These are phyloP conservation scores for Palythoa grandiflora DNA, from an alignment of 92 coral and sea anemone genomes.

Conservation along the genomic window DNA sequence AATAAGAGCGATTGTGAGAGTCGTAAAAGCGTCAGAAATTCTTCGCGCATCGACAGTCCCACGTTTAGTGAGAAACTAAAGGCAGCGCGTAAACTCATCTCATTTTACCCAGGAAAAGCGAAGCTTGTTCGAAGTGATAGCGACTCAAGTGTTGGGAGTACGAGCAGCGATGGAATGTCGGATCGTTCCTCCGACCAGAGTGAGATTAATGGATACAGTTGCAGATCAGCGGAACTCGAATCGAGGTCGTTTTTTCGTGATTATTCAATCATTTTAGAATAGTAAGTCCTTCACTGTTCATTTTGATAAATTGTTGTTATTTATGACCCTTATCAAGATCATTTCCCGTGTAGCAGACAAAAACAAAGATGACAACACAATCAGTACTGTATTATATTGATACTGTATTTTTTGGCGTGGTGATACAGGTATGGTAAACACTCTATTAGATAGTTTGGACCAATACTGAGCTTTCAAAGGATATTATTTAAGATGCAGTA, in stretches of 20 bases:
- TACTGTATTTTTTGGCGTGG: too few species aligned
- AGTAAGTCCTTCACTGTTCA: slow-evolving; percentile 65
- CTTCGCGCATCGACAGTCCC: slow-evolving; percentile 53
- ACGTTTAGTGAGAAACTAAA: slow-evolving; percentile 78
- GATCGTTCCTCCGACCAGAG: slow-evolving; percentile 26
- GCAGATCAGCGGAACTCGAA: slow-evolving; percentile 44
- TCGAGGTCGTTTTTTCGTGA: slow-evolving; percentile 78
- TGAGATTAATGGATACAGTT: slow-evolving; percentile 23
- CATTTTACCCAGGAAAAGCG: slow-evolving; percentile 66
- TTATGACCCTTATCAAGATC: not conserved
- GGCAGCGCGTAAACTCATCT: slow-evolving; percentile 75
- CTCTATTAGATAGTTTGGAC: too few species aligned
- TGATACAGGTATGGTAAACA: too few species aligned
- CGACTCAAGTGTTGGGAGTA: slow-evolving; percentile 38
- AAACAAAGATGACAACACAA: not conserved
- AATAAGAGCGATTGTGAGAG: not conserved
- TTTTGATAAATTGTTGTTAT: not conserved
- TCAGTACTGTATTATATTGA: too few species aligned
- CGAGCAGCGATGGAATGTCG: slow-evolving; percentile 33
- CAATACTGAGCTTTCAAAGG: too few species aligned
- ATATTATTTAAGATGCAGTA: not conserved
- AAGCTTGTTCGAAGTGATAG: slow-evolving; percentile 53
- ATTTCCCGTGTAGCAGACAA: not conserved
- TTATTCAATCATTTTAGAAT: slow-evolving; percentile 84
- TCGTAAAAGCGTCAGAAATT: slow-evolving; percentile 48